Conservation (phyloP, 2,888 invertebrate genomes). For the Eudasyphora cyanicolor region DNA sequence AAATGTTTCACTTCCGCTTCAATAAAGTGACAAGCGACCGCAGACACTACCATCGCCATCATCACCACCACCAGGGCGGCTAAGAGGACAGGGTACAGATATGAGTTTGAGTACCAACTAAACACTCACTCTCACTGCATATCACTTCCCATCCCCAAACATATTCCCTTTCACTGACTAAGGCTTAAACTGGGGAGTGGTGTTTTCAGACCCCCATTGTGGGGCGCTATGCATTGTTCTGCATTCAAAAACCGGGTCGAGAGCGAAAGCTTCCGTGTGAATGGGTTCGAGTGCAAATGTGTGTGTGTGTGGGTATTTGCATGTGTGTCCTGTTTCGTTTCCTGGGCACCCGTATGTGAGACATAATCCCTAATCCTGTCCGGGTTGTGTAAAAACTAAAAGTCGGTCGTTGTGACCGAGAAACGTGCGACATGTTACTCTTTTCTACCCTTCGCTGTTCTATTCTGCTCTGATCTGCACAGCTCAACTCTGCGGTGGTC, state of each 20-base stretch:
- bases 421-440: slow-evolving; percentile 37
- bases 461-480: too few species aligned
- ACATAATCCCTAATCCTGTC: slow-evolving; percentile 61
- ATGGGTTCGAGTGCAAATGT: neutral
- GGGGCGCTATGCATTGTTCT: neutral
- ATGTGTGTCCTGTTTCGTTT: neutral
- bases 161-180: neutral
- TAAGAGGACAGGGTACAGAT: too few species aligned
- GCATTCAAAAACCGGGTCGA: neutral
- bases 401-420: slow-evolving; percentile 49
- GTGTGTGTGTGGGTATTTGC: neutral
- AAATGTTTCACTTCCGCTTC: slow-evolving; percentile 77
- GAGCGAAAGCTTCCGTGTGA: neutral
- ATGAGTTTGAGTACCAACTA: too few species aligned
- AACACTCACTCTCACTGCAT: neutral
- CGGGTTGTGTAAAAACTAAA: slow-evolving; percentile 55
- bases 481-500: neutral
- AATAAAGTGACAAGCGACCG: slow-evolving; percentile 73
- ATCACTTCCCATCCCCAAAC: neutral
- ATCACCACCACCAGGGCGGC: neutral
- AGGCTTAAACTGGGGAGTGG: neutral
- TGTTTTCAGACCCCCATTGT: neutral
- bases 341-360: neutral
- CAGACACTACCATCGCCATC: slow-evolving; percentile 51
- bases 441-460: too few species aligned